phyloP scores from a whole-genome alignment of 2,797 vertebrate species.

The Carapus acus region DNA sequence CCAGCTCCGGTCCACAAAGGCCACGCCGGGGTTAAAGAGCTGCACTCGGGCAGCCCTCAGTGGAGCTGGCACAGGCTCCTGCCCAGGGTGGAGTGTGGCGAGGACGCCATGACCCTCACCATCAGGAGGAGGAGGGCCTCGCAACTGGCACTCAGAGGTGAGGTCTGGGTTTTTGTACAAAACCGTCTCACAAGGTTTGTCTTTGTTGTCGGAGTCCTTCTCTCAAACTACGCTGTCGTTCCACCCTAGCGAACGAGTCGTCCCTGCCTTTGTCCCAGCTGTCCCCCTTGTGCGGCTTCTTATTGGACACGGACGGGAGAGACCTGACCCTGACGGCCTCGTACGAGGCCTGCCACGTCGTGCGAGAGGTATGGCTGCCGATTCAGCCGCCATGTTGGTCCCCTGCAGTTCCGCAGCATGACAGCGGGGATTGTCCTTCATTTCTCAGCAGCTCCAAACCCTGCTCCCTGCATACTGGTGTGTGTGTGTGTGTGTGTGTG shows the following conservation, averaged over 20 bases:
- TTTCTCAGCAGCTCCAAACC: too few species aligned
- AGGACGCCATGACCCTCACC: slow-evolving; percentile 51
- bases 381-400: too few species aligned
- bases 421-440: too few species aligned
- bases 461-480: too few species aligned
- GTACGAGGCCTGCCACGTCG: slow-evolving; percentile 58
- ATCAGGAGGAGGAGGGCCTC: slow-evolving; percentile 48
- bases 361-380: slow-evolving; percentile 54
- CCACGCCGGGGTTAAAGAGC: slow-evolving; percentile 19
- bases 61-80: slow-evolving; percentile 52
- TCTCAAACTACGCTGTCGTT: neutral
- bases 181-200: too few species aligned
- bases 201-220: too few species aligned
- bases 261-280: slow-evolving; percentile 51
- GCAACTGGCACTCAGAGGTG: slow-evolving; percentile 53
- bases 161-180: neutral
- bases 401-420: too few species aligned
- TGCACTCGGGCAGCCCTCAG: slow-evolving; percentile 6
- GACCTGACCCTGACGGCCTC: slow-evolving; percentile 49
- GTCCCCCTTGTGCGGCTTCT: slow-evolving; percentile 55
- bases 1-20: slow-evolving; percentile 14
- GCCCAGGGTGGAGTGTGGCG: slow-evolving; percentile 60
- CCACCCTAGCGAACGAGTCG: slow-evolving; percentile 46
- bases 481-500: too few species aligned
- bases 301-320: slow-evolving; percentile 37